Conservation (phyloP, 2,113 vertebrate genomes). For the Siphamia tubifer region DNA sequence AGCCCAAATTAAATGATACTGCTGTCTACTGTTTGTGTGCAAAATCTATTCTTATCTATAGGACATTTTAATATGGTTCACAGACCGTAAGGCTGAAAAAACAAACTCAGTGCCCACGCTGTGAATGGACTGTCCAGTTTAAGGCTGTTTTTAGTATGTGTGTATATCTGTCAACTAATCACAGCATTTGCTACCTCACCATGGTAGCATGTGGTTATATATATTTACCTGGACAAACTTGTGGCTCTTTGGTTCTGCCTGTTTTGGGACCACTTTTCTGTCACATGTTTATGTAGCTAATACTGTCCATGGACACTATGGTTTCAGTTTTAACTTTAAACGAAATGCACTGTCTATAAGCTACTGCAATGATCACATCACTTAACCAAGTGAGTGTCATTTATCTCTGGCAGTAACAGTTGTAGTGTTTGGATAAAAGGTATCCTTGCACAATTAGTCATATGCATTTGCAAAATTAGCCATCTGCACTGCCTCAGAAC, state of each 20-base stretch:
- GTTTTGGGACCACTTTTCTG: not conserved
- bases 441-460: not conserved
- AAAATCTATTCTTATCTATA: too few species aligned
- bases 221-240: not conserved
- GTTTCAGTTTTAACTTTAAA: not conserved
- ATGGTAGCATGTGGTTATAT: too few species aligned
- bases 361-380: not conserved
- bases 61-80: too few species aligned
- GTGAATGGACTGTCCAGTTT: too few species aligned
- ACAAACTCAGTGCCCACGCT: too few species aligned
- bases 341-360: not conserved
- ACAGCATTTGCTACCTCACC: too few species aligned
- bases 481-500: conserved; percentile 21
- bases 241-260: not conserved
- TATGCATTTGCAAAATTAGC: not conserved
- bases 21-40: too few species aligned
- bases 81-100: too few species aligned
- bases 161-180: too few species aligned
- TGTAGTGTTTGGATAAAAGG: not conserved
- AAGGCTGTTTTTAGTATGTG: too few species aligned
- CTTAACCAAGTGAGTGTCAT: not conserved
- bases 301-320: not conserved
- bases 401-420: not conserved
- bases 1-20: too few species aligned
- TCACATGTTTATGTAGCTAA: not conserved